Evolutionary conservation across 2,888 invertebrate genomes (phyloP).

Genomic region (Xestia ashworthii): DNA sequence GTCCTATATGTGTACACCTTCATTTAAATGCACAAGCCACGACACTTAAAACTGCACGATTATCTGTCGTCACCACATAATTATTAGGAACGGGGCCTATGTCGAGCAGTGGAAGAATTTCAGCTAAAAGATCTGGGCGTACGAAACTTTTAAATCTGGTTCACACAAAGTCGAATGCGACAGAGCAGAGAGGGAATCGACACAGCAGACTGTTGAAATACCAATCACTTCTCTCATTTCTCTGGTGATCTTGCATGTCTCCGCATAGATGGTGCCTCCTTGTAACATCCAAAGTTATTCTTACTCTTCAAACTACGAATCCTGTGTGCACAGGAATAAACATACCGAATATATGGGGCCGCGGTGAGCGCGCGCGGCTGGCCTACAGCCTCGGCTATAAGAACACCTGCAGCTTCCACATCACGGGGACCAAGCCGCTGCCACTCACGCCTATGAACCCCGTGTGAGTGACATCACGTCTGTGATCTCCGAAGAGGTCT

Average conservation of each 20-base stretch:
- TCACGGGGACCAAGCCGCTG: constrained; percentile 96
- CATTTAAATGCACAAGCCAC: no score
- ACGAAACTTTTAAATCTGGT: background rate
- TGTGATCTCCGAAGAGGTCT: background rate
- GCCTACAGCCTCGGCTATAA: constrained; percentile 97
- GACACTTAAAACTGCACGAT: no score
- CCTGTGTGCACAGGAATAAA: background rate
- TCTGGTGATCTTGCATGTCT: background rate
- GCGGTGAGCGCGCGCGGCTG: constrained; percentile 96
- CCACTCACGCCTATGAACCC: constrained; percentile 92
- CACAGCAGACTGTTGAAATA: background rate
- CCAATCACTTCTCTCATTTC: background rate
- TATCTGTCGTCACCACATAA: no score
- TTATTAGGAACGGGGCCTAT: background rate
- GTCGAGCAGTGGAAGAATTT: background rate
- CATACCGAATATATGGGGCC: constrained; percentile 95
- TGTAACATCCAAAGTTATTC: background rate
- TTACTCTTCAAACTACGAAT: background rate
- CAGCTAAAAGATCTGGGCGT: background rate
- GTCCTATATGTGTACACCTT: no score
- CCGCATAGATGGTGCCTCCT: background rate
- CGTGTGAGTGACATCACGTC: constrained; percentile 90
- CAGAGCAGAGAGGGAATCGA: background rate
- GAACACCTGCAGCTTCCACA: constrained; percentile 94
- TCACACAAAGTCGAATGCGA: background rate